Evolutionary conservation across 2,888 invertebrate genomes (phyloP).

Genomic region (Polyploca ridens): DNA sequence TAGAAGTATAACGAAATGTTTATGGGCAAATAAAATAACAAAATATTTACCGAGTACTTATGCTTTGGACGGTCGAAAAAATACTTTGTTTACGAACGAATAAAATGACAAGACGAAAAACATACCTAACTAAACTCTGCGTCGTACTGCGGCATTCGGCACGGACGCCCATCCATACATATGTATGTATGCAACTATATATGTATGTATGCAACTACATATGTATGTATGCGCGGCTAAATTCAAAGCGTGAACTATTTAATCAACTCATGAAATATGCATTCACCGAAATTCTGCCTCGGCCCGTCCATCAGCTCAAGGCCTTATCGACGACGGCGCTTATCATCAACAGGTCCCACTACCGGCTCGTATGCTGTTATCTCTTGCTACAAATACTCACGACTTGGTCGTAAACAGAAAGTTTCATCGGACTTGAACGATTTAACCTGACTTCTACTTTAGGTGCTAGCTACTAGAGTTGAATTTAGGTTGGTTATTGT

Average conservation of each 20-base stretch:
- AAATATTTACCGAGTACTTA: not conserved
- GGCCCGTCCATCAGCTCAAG: slow-evolving; percentile 75
- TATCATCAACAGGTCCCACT: slow-evolving; percentile 83
- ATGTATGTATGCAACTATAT: slow-evolving; percentile 48
- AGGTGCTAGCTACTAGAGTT: slow-evolving; percentile 26
- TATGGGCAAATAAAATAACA: not conserved
- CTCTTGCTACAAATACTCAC: slow-evolving; percentile 81
- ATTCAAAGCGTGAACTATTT: slow-evolving; percentile 81
- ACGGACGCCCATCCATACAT: slow-evolving; percentile 36
- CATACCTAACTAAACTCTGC: slow-evolving; percentile 2
- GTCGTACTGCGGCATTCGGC: slow-evolving; percentile 50
- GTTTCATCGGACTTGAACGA: slow-evolving; percentile 37
- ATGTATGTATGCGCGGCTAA: slow-evolving; percentile 54
- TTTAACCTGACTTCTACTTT: slow-evolving; percentile 36
- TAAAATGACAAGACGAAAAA: not conserved
- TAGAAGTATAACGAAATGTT: not conserved
- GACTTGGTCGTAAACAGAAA: slow-evolving; percentile 40
- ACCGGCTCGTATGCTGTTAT: slow-evolving; percentile 80
- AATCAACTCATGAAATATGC: slow-evolving; percentile 84
- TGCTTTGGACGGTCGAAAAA: not conserved
- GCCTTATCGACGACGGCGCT: slow-evolving; percentile 81
- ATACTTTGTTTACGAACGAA: slow-evolving; percentile 2
- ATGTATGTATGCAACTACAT: slow-evolving; percentile 44
- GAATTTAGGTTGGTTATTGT: slow-evolving; percentile 22
- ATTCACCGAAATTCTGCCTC: slow-evolving; percentile 80